Evolutionary conservation across 2,113 vertebrate genomes (phyloP).

Genomic region (Sphyrna mokarran): DNA sequence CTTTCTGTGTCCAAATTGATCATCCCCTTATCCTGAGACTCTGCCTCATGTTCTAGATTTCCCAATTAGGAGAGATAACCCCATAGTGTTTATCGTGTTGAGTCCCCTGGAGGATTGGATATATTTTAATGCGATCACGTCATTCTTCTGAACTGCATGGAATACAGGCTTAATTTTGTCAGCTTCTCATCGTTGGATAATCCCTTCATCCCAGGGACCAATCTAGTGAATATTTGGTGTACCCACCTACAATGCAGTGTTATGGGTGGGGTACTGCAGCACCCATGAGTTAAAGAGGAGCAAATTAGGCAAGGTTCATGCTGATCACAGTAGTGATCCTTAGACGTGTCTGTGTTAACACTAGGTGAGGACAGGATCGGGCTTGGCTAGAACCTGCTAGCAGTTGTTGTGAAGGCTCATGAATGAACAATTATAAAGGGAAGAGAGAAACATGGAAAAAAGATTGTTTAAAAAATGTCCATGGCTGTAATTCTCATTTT

Average conservation of each 20-base stretch:
- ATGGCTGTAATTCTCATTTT: neutral
- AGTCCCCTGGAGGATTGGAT: neutral
- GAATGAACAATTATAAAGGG: neutral
- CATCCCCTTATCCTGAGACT: neutral
- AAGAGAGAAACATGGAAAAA: too few species aligned
- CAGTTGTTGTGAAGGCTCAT: neutral
- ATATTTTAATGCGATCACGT: neutral
- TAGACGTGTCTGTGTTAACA: neutral
- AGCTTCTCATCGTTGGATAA: neutral
- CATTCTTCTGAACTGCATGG: neutral
- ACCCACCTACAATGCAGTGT: neutral
- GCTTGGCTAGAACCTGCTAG: neutral
- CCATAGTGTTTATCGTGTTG: neutral
- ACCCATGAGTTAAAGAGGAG: neutral
- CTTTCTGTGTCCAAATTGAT: neutral
- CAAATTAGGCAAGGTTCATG: neutral
- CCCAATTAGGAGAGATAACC: neutral
- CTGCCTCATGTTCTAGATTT: neutral
- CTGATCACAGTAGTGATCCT: neutral
- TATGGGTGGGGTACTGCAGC: neutral
- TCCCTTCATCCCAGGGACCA: neutral
- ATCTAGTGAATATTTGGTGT: neutral
- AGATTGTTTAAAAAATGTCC: neutral
- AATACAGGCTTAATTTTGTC: neutral
- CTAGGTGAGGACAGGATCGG: neutral